Percentiles rank a stretch among this genome's conserved stretches.
Conservation (phyloP, 2,797 vertebrate genomes). For the Ataeniobius toweri region DNA sequence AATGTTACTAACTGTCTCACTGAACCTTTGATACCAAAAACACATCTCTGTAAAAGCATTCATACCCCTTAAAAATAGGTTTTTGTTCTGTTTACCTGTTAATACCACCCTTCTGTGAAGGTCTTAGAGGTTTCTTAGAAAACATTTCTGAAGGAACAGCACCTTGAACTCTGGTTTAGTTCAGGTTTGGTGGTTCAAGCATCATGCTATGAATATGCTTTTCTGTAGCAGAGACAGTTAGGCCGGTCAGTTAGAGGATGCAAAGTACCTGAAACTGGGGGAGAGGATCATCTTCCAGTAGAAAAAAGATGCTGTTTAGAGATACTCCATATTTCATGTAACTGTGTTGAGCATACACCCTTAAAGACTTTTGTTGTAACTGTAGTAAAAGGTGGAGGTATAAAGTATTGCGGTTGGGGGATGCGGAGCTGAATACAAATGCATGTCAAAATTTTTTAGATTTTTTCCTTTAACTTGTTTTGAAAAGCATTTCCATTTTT, state of each 20-base stretch:
- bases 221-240: background rate
- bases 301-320: background rate
- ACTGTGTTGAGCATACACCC: background rate
- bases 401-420: background rate
- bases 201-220: background rate
- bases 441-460: background rate
- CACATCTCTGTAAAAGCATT: background rate
- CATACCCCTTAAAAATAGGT: background rate
- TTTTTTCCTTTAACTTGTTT: background rate
- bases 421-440: background rate
- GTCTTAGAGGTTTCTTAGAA: background rate
- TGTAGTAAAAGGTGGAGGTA: background rate
- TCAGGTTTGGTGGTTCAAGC: background rate
- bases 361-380: background rate
- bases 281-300: background rate
- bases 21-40: constrained; percentile 23
- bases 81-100: background rate
- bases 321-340: background rate
- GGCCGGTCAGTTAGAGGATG: background rate
- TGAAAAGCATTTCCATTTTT: background rate
- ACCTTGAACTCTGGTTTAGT: background rate
- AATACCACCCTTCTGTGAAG: background rate
- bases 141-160: background rate
- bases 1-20: constrained; percentile 30
- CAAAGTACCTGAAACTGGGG: background rate